Evolutionary conservation across 2,797 vertebrate species (phyloP).

Genomic region (Pachyuromys duprasi): DNA sequence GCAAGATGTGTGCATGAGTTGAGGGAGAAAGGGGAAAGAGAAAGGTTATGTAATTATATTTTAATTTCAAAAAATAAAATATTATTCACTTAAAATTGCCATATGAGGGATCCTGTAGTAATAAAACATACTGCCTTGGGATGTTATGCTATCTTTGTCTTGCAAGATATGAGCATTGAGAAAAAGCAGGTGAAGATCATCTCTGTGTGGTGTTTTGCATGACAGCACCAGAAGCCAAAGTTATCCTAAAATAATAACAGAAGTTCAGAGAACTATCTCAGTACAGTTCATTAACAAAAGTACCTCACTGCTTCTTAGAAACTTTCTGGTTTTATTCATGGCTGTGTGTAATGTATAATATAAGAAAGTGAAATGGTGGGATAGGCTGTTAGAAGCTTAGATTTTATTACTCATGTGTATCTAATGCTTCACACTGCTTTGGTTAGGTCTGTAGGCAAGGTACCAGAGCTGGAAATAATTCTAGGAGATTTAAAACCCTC

Average conservation of each 20-base stretch:
- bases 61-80: background rate
- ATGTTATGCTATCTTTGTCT: background rate
- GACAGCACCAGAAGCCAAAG: background rate
- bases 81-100: background rate
- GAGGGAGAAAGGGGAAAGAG: background rate
- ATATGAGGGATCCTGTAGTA: background rate
- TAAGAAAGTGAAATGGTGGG: background rate
- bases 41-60: background rate
- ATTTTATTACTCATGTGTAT: too few relatives aligned
- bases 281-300: background rate
- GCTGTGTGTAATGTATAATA: background rate
- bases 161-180: background rate
- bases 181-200: background rate
- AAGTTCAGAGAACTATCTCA: background rate
- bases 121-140: background rate
- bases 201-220: background rate
- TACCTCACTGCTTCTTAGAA: background rate
- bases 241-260: background rate
- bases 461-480: background rate
- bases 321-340: background rate
- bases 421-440: background rate
- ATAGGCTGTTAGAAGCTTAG: background rate
- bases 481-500: background rate
- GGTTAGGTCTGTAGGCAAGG: background rate
- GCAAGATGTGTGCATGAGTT: background rate